Percentiles rank a stretch among this genome's conserved stretches.
These are phyloP conservation scores for Drosophila cardini DNA, from an alignment of 1,140 invertebrate species.

Conservation along the genomic window DNA sequence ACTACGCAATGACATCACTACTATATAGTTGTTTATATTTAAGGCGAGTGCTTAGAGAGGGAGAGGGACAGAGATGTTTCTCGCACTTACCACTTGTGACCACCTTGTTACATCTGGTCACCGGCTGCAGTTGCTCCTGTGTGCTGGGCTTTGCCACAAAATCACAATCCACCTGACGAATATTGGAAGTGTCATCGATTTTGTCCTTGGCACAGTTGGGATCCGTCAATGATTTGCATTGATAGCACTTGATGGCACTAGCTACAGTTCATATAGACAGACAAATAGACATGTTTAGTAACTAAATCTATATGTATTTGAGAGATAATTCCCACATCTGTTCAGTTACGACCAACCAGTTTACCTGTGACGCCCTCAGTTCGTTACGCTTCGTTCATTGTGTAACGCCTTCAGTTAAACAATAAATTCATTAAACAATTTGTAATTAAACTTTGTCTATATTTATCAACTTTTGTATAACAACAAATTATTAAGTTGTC, in stretches of 20 bases:
- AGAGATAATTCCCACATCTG: constrained; percentile 7
- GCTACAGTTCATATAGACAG: constrained; percentile 33
- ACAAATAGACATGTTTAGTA: constrained; percentile 1
- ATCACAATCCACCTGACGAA: constrained; percentile 73
- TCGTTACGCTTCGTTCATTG: constrained; percentile 27
- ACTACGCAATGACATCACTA: constrained; percentile 69
- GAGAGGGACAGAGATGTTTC: background rate
- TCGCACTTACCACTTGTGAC: constrained; percentile 76
- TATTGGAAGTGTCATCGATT: constrained; percentile 62
- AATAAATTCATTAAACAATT: constrained; percentile 3
- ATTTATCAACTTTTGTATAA: constrained; percentile 43
- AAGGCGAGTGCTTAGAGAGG: constrained; percentile 46
- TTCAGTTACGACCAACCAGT: constrained; percentile 55
- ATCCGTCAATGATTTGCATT: constrained; percentile 80
- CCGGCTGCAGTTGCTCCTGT: constrained; percentile 70
- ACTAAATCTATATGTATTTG: background rate
- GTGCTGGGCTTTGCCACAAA: constrained; percentile 56
- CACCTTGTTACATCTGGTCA: constrained; percentile 82
- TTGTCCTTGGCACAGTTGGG: constrained; percentile 70
- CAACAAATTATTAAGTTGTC: constrained; percentile 52
- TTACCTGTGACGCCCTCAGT: constrained; percentile 34
- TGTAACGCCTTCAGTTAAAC: constrained; percentile 58
- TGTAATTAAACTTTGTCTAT: constrained; percentile 12
- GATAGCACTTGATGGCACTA: constrained; percentile 76
- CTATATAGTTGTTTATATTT: constrained; percentile 36